Percentiles rank a stretch among this genome's conserved stretches.
Conservation (phyloP, 2,113 vertebrate species). For the Tautogolabrus adspersus region DNA sequence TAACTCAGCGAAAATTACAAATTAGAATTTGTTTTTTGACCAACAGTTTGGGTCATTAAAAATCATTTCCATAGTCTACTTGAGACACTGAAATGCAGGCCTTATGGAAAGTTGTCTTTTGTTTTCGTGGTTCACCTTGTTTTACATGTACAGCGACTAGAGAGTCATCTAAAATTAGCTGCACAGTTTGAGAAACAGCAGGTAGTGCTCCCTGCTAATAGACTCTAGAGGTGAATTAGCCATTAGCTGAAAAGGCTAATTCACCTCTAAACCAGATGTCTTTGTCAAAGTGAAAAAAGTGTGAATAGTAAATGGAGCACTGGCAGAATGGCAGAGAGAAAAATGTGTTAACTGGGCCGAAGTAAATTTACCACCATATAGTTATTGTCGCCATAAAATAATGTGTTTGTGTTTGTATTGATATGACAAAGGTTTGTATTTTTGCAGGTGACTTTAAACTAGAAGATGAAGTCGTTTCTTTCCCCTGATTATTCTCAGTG, state of each 20-base stretch:
- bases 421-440: background rate
- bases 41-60: background rate
- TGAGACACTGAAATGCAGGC: conserved; percentile 4
- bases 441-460: background rate
- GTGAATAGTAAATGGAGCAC: conserved; percentile 50
- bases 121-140: conserved; percentile 76
- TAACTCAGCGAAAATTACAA: conserved; percentile 32
- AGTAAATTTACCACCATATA: background rate
- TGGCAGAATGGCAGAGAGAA: conserved; percentile 5
- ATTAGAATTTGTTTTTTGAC: conserved; percentile 28
- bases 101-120: conserved; percentile 40
- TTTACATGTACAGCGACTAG: conserved; percentile 54
- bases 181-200: conserved; percentile 77
- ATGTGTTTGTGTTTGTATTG: background rate
- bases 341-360: conserved; percentile 18
- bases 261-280: conserved; percentile 77
- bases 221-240: conserved; percentile 80
- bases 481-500: background rate
- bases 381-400: background rate
- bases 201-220: conserved; percentile 71
- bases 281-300: conserved; percentile 69
- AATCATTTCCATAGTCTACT: background rate
- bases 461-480: background rate
- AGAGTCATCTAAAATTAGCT: conserved; percentile 77
- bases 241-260: conserved; percentile 77